These are phyloP conservation scores for Danio albolineatus DNA, from an alignment of 2,797 vertebrate species.

Conservation along the genomic window DNA sequence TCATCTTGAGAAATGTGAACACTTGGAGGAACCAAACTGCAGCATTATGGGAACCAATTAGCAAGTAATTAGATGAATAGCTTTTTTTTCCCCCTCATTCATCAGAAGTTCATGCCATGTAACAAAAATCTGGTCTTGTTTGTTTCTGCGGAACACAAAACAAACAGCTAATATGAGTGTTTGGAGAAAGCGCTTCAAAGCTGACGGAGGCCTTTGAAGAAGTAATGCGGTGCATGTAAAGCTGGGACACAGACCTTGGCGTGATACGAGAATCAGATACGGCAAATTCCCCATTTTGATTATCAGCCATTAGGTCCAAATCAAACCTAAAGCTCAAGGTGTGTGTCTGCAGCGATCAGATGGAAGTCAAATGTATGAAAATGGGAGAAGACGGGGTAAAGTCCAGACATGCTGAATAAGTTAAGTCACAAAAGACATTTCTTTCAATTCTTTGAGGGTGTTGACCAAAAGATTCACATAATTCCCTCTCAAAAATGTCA, in stretches of 20 bases:
- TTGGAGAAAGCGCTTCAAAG: constrained; percentile 63
- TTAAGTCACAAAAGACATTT: not conserved
- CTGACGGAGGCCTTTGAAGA: constrained; percentile 53
- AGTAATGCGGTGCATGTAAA: constrained; percentile 56
- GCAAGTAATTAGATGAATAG: constrained; percentile 56
- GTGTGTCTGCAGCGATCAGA: constrained; percentile 52
- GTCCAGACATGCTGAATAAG: constrained; percentile 70
- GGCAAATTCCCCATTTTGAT: constrained; percentile 23
- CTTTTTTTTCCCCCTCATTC: constrained; percentile 46
- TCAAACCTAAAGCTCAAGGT: constrained; percentile 46
- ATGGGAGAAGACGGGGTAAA: constrained; percentile 61
- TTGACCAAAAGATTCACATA: too few species aligned
- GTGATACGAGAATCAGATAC: constrained; percentile 56
- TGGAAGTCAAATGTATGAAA: constrained; percentile 62
- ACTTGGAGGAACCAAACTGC: constrained; percentile 60
- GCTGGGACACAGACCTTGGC: constrained; percentile 65
- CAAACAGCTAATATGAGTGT: constrained; percentile 62
- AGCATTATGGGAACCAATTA: constrained; percentile 58
- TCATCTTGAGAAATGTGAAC: constrained; percentile 85
- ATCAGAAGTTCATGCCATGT: constrained; percentile 62
- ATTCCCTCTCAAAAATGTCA: too few species aligned
- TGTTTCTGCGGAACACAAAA: constrained; percentile 61
- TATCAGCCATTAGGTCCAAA: not conserved
- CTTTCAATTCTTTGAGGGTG: too few species aligned
- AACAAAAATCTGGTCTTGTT: constrained; percentile 60